Conservation (phyloP, 2,113 vertebrate genomes). For the Cepphus grylle region DNA sequence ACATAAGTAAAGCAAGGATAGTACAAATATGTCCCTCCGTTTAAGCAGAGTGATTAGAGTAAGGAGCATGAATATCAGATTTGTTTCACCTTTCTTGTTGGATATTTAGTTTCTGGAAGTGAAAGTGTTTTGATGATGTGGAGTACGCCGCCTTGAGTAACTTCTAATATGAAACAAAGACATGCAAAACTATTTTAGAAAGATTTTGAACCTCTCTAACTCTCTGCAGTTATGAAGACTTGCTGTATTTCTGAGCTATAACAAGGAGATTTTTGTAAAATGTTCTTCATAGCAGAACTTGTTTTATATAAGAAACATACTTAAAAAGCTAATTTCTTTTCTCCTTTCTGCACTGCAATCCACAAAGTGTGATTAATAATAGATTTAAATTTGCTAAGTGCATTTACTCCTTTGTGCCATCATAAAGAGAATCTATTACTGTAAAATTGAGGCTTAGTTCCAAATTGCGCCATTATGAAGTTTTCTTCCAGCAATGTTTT, state of each 20-base stretch:
- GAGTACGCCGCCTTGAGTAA: not conserved
- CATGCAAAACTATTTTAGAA: slow-evolving; percentile 36
- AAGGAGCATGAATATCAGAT: not conserved
- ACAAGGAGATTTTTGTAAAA: slow-evolving; percentile 69
- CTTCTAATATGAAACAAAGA: slow-evolving; percentile 47
- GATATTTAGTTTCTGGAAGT: slow-evolving; percentile 27
- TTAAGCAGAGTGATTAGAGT: not conserved
- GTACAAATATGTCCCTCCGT: not conserved
- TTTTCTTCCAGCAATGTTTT: slow-evolving; percentile 87
- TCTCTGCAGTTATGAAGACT: slow-evolving; percentile 33
- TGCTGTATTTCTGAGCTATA: slow-evolving; percentile 54
- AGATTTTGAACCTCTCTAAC: slow-evolving; percentile 44
- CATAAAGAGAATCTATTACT: slow-evolving; percentile 88
- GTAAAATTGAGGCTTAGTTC: slow-evolving; percentile 87
- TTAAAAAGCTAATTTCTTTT: slow-evolving; percentile 80
- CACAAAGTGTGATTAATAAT: slow-evolving; percentile 82
- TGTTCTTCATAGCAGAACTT: slow-evolving; percentile 70
- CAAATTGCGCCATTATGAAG: slow-evolving; percentile 88
- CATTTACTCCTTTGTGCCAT: slow-evolving; percentile 84
- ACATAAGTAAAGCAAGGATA: not conserved
- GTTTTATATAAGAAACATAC: slow-evolving; percentile 76
- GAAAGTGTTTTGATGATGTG: slow-evolving; percentile 3
- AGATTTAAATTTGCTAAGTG: slow-evolving; percentile 87
- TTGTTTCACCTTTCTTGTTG: not conserved
- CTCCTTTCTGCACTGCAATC: slow-evolving; percentile 77